Percentiles rank a stretch among this genome's conserved stretches.
phyloP scores from a whole-genome alignment of 30 jellyfish, hydroid and myxozoan genomes.

The Hydra vulgaris region DNA sequence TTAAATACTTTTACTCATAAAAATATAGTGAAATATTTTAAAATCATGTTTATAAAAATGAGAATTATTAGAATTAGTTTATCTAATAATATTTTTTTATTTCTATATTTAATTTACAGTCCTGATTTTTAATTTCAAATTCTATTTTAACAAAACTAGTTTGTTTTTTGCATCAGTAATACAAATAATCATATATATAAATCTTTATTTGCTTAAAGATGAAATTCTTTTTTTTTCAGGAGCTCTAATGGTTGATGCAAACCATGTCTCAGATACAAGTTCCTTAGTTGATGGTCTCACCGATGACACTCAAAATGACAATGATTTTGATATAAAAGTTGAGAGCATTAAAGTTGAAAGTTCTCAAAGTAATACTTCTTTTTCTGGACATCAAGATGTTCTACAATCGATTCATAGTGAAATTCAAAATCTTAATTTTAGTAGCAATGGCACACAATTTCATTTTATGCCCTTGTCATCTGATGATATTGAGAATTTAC shows the following conservation, averaged over 20 bases:
- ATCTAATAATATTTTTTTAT: too few species aligned
- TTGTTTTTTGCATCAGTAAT: too few species aligned
- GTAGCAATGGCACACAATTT: constrained; percentile 23
- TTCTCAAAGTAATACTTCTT: not conserved
- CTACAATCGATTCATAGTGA: constrained; percentile 4
- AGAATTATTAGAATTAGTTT: too few species aligned
- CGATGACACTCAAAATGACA: constrained; percentile 10
- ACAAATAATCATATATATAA: too few species aligned
- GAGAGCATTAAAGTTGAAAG: constrained; percentile 16
- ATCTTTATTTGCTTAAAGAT: not conserved
- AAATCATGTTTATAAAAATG: too few species aligned
- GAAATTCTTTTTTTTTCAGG: not conserved
- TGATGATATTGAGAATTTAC: constrained; percentile 10
- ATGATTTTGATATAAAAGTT: constrained; percentile 31
- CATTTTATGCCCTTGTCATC: constrained; percentile 22
- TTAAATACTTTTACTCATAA: too few species aligned
- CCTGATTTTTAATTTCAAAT: too few species aligned
- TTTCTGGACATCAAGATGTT: not conserved
- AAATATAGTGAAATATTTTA: too few species aligned
- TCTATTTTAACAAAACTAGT: too few species aligned
- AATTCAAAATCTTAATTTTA: constrained; percentile 3
- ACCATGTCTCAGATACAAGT: not conserved
- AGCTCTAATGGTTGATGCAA: not conserved
- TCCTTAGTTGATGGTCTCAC: not conserved
- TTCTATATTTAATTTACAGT: too few species aligned